These are phyloP conservation scores for Cerastis rubricosa DNA, from an alignment of 2,888 invertebrate species.

Conservation along the genomic window DNA sequence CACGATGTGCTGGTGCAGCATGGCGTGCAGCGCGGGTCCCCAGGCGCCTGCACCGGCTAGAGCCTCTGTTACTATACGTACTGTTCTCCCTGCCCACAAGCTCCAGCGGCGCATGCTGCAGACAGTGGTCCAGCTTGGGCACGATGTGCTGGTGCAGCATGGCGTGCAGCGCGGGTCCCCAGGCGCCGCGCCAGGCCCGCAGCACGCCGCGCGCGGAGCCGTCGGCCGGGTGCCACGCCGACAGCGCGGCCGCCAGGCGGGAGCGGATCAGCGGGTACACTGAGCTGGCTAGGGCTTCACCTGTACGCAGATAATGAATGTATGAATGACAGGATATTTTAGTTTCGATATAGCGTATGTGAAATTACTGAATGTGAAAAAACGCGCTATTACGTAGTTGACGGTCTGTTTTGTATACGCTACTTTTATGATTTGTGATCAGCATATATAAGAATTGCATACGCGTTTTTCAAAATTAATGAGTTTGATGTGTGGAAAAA, in stretches of 20 bases:
- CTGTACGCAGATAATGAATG: slow-evolving; percentile 63
- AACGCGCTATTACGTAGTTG: background rate
- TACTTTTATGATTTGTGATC: no score
- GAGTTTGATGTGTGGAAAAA: no score
- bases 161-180: slow-evolving; percentile 90
- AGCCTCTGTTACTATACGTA: no score
- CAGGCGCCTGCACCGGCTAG: no score
- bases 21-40: no score
- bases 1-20: no score
- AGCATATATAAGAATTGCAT: no score
- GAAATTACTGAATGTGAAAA: background rate
- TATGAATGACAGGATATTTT: background rate
- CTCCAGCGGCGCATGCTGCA: slow-evolving; percentile 88
- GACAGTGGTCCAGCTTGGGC: slow-evolving; percentile 95
- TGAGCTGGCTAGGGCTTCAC: slow-evolving; percentile 87
- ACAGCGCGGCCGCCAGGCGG: slow-evolving; percentile 96
- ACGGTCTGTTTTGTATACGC: background rate
- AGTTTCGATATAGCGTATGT: background rate
- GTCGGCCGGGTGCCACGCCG: slow-evolving; percentile 99
- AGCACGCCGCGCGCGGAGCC: slow-evolving; percentile 97
- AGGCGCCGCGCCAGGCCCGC: slow-evolving; percentile 95
- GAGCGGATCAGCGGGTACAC: slow-evolving; percentile 98
- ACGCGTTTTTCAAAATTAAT: no score
- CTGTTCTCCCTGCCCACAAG: slow-evolving; percentile 83
- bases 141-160: slow-evolving; percentile 96